Conservation (phyloP, 2,113 vertebrate genomes). For the Ginglymostoma cirratum region DNA sequence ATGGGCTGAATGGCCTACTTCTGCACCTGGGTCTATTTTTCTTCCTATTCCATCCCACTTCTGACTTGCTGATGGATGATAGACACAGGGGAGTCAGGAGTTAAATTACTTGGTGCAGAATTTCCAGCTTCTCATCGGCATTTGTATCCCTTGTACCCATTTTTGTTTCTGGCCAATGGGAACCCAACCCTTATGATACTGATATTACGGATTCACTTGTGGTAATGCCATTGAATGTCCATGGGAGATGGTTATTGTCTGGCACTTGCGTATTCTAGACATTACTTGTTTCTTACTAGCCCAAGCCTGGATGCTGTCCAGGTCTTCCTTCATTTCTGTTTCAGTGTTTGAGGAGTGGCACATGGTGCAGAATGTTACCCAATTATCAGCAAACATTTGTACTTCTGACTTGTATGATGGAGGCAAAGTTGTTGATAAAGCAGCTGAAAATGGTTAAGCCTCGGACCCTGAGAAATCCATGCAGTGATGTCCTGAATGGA, state of each 20-base stretch:
- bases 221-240: neutral
- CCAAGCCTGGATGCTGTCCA: no score
- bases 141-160: neutral
- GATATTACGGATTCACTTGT: neutral
- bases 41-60: neutral
- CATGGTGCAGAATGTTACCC: neutral
- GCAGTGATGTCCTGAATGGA: no score
- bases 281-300: no score
- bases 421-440: neutral
- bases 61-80: neutral
- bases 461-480: neutral
- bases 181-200: neutral
- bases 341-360: neutral
- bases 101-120: neutral
- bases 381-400: neutral
- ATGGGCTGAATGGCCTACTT: no score
- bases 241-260: neutral
- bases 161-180: neutral
- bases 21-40: no score
- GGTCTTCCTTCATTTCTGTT: neutral
- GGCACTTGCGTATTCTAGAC: neutral
- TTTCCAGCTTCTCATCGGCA: neutral
- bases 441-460: neutral
- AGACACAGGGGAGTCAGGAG: neutral
- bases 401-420: neutral